Conservation (phyloP, 2,888 invertebrate genomes). For the Caenorhabditis sp. region DNA sequence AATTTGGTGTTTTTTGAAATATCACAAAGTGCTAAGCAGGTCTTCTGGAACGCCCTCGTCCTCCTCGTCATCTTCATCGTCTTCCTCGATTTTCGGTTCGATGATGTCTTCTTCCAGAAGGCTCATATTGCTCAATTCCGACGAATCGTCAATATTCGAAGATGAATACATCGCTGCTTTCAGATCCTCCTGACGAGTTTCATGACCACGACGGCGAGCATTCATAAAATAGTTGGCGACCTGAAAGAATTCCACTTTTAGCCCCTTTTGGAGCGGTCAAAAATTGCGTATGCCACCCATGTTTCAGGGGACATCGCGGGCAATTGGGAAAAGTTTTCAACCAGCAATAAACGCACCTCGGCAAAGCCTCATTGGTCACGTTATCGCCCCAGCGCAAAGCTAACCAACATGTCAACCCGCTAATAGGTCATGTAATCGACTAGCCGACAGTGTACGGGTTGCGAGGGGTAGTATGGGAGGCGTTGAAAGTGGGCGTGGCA, state of each 20-base stretch:
- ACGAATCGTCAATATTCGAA: not conserved
- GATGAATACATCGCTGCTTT: not conserved
- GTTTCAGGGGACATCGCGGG: conserved; percentile 62
- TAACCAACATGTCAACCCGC: conserved; percentile 3
- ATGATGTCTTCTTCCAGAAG: not conserved
- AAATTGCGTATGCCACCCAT: conserved; percentile 60
- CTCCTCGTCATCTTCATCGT: not conserved
- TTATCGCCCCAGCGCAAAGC: conserved; percentile 69
- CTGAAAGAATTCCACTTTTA: conserved; percentile 71
- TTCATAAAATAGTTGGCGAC: conserved; percentile 99
- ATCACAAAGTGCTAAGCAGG: conserved; percentile 6
- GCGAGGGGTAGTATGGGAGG: too few relatives aligned
- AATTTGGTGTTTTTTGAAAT: not conserved
- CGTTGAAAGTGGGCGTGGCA: too few relatives aligned
- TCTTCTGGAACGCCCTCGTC: conserved; percentile 3
- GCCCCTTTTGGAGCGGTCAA: conserved; percentile 23
- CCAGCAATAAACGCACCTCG: conserved; percentile 70
- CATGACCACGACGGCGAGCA: conserved; percentile 83
- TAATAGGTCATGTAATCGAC: too few relatives aligned
- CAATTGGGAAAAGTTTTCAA: conserved; percentile 69
- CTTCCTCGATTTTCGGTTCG: conserved; percentile 5
- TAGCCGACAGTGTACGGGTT: too few relatives aligned
- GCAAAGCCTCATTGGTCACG: conserved; percentile 69
- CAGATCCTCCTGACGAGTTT: conserved; percentile 2
- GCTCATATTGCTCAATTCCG: not conserved